Conservation (phyloP, 2,797 vertebrate genomes). For the Atherinosoma microstoma region DNA sequence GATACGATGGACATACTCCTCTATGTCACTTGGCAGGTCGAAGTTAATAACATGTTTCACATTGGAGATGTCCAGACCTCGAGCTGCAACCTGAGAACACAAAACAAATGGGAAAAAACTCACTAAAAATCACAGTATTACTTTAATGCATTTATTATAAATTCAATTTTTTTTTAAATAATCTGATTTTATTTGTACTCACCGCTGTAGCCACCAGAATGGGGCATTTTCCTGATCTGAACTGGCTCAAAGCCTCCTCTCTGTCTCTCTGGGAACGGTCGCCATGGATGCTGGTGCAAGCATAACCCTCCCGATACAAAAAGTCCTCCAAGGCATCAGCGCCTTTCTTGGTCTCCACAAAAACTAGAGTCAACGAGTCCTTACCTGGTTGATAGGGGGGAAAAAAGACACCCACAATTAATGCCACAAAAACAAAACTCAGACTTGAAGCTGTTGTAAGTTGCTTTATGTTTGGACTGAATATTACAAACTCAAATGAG, state of each 20-base stretch:
- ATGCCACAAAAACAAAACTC: neutral
- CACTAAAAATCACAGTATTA: neutral
- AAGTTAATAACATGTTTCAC: constrained; percentile 98
- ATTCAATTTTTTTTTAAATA: no score
- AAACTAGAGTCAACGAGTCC: constrained; percentile 94
- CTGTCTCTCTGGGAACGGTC: constrained; percentile 95
- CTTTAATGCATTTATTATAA: neutral
- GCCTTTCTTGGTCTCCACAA: constrained; percentile 97
- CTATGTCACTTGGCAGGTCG: constrained; percentile 95
- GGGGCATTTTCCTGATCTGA: constrained; percentile 95
- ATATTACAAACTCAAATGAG: neutral
- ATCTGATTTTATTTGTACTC: constrained; percentile 50
- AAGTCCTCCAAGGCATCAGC: constrained; percentile 95
- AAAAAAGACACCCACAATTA: neutral
- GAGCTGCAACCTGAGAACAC: constrained; percentile 89
- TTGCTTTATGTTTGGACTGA: neutral
- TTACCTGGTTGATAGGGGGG: constrained; percentile 81
- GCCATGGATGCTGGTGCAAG: constrained; percentile 96
- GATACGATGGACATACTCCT: constrained; percentile 97
- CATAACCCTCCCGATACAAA: constrained; percentile 93
- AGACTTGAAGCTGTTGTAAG: neutral
- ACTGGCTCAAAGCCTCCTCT: constrained; percentile 95
- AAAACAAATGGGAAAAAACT: neutral
- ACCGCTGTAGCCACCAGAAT: constrained; percentile 97
- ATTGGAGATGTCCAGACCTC: constrained; percentile 92